Conservation (phyloP, 2,888 invertebrate genomes). For the Piscicola geometra region DNA sequence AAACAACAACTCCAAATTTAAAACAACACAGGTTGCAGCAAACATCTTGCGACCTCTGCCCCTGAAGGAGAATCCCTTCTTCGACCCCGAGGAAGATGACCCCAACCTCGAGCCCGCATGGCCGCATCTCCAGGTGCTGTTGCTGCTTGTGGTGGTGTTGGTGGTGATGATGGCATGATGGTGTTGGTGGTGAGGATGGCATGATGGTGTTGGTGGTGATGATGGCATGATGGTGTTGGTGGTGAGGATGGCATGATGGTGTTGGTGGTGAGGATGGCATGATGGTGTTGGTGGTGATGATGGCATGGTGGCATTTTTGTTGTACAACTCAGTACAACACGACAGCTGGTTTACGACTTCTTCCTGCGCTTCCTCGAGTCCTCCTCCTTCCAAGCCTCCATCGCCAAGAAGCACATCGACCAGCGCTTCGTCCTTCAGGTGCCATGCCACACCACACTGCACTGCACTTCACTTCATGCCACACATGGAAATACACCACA, state of each 20-base stretch:
- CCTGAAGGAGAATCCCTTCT: slow-evolving; percentile 83
- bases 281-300: too few species aligned
- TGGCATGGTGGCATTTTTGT: too few species aligned
- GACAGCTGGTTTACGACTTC: slow-evolving; percentile 56
- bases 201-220: too few species aligned
- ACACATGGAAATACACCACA: too few species aligned
- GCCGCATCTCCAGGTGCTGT: slow-evolving; percentile 76
- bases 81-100: slow-evolving; percentile 97
- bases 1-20: not conserved
- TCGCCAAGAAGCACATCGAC: slow-evolving; percentile 88
- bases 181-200: too few species aligned
- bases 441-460: slow-evolving; percentile 31
- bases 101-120: slow-evolving; percentile 89
- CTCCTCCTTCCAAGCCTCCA: slow-evolving; percentile 78
- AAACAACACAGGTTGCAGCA: slow-evolving; percentile 53
- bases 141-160: too few species aligned
- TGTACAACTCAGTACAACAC: too few species aligned
- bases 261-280: too few species aligned
- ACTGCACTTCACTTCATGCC: too few species aligned
- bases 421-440: slow-evolving; percentile 91
- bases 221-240: too few species aligned
- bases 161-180: too few species aligned
- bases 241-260: too few species aligned
- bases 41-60: slow-evolving; percentile 97
- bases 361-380: slow-evolving; percentile 56